phyloP scores from a whole-genome alignment of 2,888 invertebrate genomes.

The Cloeon dipterum region DNA sequence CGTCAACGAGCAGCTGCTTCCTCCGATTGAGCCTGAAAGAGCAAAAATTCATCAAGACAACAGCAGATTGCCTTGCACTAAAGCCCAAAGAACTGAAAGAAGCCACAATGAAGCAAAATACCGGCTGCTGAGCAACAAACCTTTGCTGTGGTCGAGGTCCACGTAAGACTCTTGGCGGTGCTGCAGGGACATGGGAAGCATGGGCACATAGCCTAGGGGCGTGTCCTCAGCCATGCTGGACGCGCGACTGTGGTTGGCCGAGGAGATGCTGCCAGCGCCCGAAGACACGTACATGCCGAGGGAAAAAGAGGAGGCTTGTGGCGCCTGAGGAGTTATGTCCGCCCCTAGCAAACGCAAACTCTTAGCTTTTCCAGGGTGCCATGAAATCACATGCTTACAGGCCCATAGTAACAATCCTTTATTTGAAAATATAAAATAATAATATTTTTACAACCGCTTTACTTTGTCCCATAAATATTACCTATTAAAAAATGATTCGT shows the following conservation, averaged over 20 bases:
- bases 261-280: constrained; percentile 11
- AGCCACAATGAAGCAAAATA: not conserved
- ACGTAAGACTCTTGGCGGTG: constrained; percentile 27
- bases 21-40: constrained; percentile 18
- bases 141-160: constrained; percentile 29
- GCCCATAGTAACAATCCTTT: too few species aligned
- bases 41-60: not conserved
- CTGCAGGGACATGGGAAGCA: constrained; percentile 26
- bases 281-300: too few species aligned
- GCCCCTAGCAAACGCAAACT: too few species aligned
- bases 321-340: not conserved
- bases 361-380: too few species aligned
- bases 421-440: not conserved
- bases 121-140: too few species aligned
- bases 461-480: too few species aligned
- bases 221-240: constrained; percentile 31
- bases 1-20: constrained; percentile 48
- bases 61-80: constrained; percentile 21
- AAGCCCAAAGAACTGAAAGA: constrained; percentile 8
- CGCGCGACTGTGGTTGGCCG: constrained; percentile 33
- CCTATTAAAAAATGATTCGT: not conserved
- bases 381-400: too few species aligned
- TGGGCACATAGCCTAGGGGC: constrained; percentile 34
- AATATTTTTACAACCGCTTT: not conserved
- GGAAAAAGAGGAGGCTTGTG: not conserved